phyloP scores from a whole-genome alignment of 2,888 invertebrate species.

The Rotaria socialis region DNA sequence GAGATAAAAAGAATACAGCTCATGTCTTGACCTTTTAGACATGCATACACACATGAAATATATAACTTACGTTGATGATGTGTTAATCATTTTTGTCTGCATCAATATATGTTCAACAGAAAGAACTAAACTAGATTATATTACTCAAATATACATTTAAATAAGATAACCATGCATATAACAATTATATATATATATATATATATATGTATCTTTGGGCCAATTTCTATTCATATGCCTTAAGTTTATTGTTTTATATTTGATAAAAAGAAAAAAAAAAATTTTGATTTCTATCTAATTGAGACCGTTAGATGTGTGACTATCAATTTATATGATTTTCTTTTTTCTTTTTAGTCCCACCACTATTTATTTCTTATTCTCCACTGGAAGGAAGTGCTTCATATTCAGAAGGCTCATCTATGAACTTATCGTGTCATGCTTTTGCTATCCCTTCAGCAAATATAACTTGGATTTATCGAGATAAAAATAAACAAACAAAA shows the following conservation, averaged over 20 bases:
- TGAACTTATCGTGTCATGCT: background rate
- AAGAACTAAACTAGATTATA: constrained; percentile 5
- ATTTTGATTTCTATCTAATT: no score
- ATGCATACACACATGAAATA: background rate
- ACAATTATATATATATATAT: background rate
- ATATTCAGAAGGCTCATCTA: background rate
- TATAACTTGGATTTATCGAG: constrained; percentile 1
- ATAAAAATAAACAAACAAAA: constrained; percentile 7
- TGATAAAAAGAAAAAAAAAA: background rate
- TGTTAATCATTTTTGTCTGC: constrained; percentile 32
- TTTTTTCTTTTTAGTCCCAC: background rate
- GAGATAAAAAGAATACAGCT: constrained; percentile 3
- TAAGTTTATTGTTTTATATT: background rate
- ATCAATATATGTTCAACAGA: background rate
- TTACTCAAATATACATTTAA: background rate
- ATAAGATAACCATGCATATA: background rate
- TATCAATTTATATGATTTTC: no score
- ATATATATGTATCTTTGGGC: no score
- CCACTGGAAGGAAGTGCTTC: constrained; percentile 3
- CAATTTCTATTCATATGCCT: background rate
- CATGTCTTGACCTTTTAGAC: constrained; percentile 8
- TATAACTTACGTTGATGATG: constrained; percentile 24
- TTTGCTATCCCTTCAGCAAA: background rate
- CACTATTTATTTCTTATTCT: background rate
- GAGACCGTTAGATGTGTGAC: no score